These are phyloP conservation scores for Regulus satrapa DNA, from an alignment of 2,113 vertebrate species.

Conservation along the genomic window DNA sequence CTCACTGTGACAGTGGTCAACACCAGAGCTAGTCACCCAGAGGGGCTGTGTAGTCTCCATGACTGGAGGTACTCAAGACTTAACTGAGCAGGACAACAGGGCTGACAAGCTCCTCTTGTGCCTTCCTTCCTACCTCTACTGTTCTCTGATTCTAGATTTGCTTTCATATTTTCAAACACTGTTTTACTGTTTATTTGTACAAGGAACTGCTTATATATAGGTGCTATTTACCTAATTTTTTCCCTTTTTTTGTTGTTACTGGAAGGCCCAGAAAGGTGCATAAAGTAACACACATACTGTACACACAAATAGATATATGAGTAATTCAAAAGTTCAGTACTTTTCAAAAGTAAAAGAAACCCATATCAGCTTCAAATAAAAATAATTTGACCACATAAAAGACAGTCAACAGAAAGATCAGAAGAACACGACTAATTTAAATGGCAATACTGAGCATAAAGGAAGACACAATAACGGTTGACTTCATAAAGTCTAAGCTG, in stretches of 20 bases:
- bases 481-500: background rate
- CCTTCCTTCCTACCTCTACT: background rate
- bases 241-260: background rate
- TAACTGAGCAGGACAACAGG: background rate
- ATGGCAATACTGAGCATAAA: background rate
- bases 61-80: background rate
- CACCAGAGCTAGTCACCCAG: background rate
- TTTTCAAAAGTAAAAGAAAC: background rate
- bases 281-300: background rate
- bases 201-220: background rate
- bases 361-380: background rate
- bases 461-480: background rate
- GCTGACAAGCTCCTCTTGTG: background rate
- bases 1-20: background rate
- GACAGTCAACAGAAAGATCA: background rate
- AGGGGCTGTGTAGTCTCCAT: background rate
- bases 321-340: background rate
- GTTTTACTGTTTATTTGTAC: background rate
- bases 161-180: background rate
- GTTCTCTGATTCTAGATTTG: background rate
- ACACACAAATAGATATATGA: background rate
- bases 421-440: background rate
- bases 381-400: background rate
- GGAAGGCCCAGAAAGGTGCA: background rate
- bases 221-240: background rate